Evolutionary conservation across 1,140 invertebrate species (phyloP).

Genomic region (Hylaeus volcanicus): DNA sequence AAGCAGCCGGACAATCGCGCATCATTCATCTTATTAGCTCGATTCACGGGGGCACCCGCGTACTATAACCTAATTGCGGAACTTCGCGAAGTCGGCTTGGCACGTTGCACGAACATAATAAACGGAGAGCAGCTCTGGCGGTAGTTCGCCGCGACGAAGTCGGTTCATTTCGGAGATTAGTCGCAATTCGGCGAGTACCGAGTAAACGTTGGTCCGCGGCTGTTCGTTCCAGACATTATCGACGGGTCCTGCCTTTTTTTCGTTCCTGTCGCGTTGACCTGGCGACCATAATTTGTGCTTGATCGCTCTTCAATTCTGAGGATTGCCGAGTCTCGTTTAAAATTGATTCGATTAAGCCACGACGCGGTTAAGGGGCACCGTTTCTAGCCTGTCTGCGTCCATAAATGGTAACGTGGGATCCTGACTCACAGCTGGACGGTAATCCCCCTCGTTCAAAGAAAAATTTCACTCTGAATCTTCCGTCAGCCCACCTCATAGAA

Average conservation of each 20-base stretch:
- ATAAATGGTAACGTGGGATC: conserved; percentile 37
- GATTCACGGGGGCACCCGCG: conserved; percentile 28
- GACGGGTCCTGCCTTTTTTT: background rate
- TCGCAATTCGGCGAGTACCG: background rate
- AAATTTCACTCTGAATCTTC: background rate
- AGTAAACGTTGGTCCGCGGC: no score
- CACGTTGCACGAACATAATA: conserved; percentile 30
- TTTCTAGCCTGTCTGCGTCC: conserved; percentile 31
- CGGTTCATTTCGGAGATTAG: conserved; percentile 20
- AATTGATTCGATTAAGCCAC: conserved; percentile 58
- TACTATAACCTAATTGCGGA: conserved; percentile 32
- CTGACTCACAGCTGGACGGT: conserved; percentile 43
- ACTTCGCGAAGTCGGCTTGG: conserved; percentile 27
- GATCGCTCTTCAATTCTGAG: conserved; percentile 41
- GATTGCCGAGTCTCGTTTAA: conserved; percentile 23
- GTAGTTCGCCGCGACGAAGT: background rate
- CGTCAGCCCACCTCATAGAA: background rate
- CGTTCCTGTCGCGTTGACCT: conserved; percentile 10
- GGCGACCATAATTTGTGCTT: conserved; percentile 44
- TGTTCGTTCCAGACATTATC: background rate
- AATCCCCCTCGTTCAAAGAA: conserved; percentile 9
- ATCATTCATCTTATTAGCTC: conserved; percentile 58
- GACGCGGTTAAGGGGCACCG: conserved; percentile 55
- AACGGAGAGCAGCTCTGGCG: conserved; percentile 5
- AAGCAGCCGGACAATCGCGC: conserved; percentile 43